Evolutionary conservation across 2,113 vertebrate species (phyloP).

Genomic region (Aviceda subcristata): DNA sequence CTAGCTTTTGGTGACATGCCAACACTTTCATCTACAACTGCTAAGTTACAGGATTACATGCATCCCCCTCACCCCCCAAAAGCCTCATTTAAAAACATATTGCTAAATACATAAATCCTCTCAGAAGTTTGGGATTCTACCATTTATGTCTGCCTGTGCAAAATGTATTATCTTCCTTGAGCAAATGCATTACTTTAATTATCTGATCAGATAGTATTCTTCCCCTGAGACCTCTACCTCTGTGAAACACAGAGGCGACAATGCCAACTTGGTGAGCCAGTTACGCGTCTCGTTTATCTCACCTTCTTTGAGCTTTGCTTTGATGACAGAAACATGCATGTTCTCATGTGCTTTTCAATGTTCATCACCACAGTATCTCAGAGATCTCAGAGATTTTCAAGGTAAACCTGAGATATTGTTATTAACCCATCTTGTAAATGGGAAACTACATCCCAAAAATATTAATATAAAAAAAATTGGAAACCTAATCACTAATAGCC

Average conservation of each 20-base stretch:
- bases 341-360: neutral
- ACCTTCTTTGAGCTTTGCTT: neutral
- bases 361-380: neutral
- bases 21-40: neutral
- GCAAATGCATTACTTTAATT: neutral
- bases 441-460: neutral
- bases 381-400: neutral
- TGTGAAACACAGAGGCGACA: neutral
- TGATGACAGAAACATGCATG: neutral
- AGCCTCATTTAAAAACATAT: neutral
- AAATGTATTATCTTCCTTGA: neutral
- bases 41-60: neutral
- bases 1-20: neutral
- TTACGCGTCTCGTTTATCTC: neutral
- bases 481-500: neutral
- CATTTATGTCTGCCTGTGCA: neutral
- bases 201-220: neutral
- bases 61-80: neutral
- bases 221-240: neutral
- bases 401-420: neutral
- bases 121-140: neutral
- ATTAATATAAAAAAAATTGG: neutral
- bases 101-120: neutral
- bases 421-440: neutral
- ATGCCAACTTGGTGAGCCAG: neutral